Evolutionary conservation across 2,888 invertebrate genomes (phyloP).

Genomic region (Stenolophus ochropezus): DNA sequence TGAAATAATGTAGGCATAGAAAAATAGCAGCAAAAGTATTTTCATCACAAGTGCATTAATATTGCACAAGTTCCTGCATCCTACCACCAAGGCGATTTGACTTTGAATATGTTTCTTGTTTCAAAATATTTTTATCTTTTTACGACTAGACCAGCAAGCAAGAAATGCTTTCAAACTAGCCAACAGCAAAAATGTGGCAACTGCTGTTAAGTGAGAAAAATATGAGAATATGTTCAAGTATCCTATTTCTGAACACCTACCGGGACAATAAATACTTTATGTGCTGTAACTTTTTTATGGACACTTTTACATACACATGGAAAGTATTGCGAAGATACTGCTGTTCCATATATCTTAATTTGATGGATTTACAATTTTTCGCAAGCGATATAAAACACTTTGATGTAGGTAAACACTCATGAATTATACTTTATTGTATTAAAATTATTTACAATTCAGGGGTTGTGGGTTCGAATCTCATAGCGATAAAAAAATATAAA

Average conservation of each 20-base stretch:
- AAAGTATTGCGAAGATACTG: background rate
- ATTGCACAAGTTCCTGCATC: conserved; percentile 12
- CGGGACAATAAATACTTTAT: conserved; percentile 34
- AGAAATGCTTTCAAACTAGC: background rate
- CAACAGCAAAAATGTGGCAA: conserved; percentile 10
- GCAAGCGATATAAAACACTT: background rate
- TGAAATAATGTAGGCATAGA: background rate
- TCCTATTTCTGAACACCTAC: conserved; percentile 10
- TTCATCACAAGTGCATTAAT: conserved; percentile 20
- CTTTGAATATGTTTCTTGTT: conserved; percentile 11
- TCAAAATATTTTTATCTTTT: conserved; percentile 29
- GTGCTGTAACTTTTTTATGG: conserved; percentile 3
- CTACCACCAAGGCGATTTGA: too few relatives aligned
- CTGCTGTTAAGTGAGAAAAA: background rate
- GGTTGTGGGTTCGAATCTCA: too few relatives aligned
- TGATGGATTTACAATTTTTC: background rate
- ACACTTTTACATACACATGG: background rate
- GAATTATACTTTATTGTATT: too few relatives aligned
- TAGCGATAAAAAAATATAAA: too few relatives aligned
- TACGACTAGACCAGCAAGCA: background rate
- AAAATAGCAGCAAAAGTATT: background rate
- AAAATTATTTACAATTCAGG: too few relatives aligned
- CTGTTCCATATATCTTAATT: background rate
- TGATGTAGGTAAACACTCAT: too few relatives aligned
- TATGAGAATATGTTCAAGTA: background rate